A percentile compares a stretch with the other conserved stretches of the same genome.
Evolutionary conservation across 2,797 vertebrate genomes (phyloP).

Genomic region (Carapus acus): DNA sequence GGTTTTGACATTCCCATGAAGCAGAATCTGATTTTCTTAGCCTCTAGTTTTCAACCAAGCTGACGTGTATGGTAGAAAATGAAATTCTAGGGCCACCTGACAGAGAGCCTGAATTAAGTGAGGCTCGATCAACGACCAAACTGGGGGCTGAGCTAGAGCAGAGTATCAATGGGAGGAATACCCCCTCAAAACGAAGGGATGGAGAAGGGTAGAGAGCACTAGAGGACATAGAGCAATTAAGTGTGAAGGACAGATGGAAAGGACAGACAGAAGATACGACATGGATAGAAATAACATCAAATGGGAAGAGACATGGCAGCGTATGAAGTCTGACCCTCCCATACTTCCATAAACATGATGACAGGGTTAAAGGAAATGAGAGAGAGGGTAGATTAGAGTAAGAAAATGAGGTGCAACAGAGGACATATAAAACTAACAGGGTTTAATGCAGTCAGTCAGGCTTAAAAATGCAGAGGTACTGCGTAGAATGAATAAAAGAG

Average conservation of each 20-base stretch:
- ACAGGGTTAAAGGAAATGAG: neutral
- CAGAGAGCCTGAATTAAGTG: too few relatives aligned
- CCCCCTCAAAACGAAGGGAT: slow-evolving; percentile 12
- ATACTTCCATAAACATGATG: neutral
- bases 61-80: too few relatives aligned
- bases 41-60: neutral
- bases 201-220: slow-evolving; percentile 4
- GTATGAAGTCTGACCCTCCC: neutral
- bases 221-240: slow-evolving; percentile 33
- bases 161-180: too few relatives aligned
- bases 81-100: too few relatives aligned
- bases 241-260: slow-evolving; percentile 33
- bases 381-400: neutral
- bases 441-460: too few relatives aligned
- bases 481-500: slow-evolving; percentile 9
- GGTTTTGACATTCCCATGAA: too few relatives aligned
- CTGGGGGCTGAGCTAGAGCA: too few relatives aligned
- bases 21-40: neutral
- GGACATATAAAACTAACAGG: too few relatives aligned
- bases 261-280: slow-evolving; percentile 17
- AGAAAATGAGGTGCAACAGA: neutral
- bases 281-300: slow-evolving; percentile 16
- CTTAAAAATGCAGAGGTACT: neutral
- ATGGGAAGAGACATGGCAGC: neutral
- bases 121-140: too few relatives aligned